Conservation (phyloP, 2,888 invertebrate genomes). For the Aradus depressus region DNA sequence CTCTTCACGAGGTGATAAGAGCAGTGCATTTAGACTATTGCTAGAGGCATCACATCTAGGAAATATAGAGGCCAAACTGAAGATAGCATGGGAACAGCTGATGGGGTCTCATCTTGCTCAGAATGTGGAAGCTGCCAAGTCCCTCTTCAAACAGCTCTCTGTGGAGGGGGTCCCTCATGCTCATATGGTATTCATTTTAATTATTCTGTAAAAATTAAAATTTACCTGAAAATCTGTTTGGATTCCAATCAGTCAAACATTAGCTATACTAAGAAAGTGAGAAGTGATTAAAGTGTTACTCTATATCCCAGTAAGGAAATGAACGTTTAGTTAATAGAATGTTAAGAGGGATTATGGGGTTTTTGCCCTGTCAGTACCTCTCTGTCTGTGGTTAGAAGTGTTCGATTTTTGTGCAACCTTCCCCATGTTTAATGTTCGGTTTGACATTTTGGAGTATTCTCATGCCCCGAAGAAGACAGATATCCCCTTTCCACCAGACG, state of each 20-base stretch:
- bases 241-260: background rate
- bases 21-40: conserved; percentile 62
- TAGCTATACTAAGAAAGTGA: background rate
- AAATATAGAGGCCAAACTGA: conserved; percentile 68
- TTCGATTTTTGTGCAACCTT: background rate
- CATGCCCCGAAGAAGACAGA: no score
- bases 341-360: no score
- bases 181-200: conserved; percentile 51
- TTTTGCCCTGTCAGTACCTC: background rate
- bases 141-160: conserved; percentile 64
- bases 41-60: conserved; percentile 69
- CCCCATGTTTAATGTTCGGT: no score
- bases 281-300: background rate
- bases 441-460: no score
- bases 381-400: background rate
- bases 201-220: background rate
- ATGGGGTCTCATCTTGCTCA: conserved; percentile 70
- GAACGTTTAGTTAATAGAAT: background rate
- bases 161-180: conserved; percentile 73
- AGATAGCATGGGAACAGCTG: conserved; percentile 78
- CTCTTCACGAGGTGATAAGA: conserved; percentile 58
- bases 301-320: background rate
- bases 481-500: no score
- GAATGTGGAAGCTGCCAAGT: conserved; percentile 61
- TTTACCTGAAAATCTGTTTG: background rate